Evolutionary conservation across 2,797 vertebrate genomes (phyloP), one percentile per base, ranked within the genome.

Genomic region (Erithacus rubecula): DNA sequence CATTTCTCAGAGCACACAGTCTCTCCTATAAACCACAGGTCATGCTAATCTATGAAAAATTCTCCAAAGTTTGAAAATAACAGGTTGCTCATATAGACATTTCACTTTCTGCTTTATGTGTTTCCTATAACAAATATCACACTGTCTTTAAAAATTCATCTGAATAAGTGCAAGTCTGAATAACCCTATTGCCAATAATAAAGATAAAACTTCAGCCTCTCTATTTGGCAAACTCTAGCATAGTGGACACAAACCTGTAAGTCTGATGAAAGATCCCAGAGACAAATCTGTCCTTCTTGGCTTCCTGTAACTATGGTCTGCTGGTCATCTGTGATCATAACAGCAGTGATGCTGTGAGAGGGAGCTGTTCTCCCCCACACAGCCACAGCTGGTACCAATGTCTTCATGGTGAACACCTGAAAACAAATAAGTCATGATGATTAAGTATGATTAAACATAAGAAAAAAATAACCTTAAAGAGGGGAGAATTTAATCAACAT

Each of bases 321-420:
- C 94, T 98, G 98, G 94, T 98, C 98, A 55, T 98, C 98, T 3
- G 98, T 98, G 78, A 98, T 95, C 97, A 98, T 97, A 41, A 98
- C 96, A 74, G 97, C 96, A 15, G 98, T 98, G 93, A 98, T 97
- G 89, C 97, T 98, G 83, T 98, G 98, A 14, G 96, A 87, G 5
- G 98, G 98, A 41, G 98, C 98, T 84, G n/a, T 82, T 36, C 74
- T 97, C 9, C 97, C 98, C 98, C 98, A 98, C 52, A 98, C 72
- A 0, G 97, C 96, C 52, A 98, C 98, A 1, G 97, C 96, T 4
- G 89, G 97, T 17, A 97, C 51, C 1, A 76, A 92, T 8, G 69
- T 34, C 83, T 83, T 97, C 98, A 98, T 98, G 69, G 29, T 79
- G 60, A 63, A 9, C n/a, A 69, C 75, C 97, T 98, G 88, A 37